Percentiles rank a stretch among this genome's conserved stretches.
Evolutionary conservation across 92 coral and sea anemone genomes (phyloP).

Genomic region (Epizoanthus fatuus): DNA sequence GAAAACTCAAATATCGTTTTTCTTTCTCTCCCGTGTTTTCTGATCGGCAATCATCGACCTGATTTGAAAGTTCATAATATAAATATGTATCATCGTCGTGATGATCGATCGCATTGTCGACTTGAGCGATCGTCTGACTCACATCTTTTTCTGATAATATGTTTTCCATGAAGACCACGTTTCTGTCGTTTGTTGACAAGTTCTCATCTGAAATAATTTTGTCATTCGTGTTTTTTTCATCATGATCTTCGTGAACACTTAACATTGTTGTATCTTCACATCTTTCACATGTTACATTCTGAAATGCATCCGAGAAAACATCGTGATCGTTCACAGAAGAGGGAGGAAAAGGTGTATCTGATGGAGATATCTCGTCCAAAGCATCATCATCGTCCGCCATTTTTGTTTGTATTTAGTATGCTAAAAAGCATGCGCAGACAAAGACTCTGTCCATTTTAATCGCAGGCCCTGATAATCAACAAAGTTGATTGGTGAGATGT

Average conservation of each 20-base stretch:
- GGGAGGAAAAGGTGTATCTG: constrained; percentile 32
- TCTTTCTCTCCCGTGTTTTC: neutral
- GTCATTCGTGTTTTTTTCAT: neutral
- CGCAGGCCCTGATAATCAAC: constrained; percentile 1
- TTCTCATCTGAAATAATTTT: constrained; percentile 7
- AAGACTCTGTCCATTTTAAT: neutral
- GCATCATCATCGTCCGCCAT: too few species aligned
- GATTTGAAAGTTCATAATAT: neutral
- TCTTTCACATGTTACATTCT: neutral
- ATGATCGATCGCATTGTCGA: neutral
- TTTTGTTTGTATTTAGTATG: too few species aligned
- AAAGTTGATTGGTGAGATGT: neutral
- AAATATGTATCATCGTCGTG: neutral
- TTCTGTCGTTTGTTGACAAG: neutral
- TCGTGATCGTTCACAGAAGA: constrained; percentile 1
- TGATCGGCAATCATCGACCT: neutral
- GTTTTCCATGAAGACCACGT: neutral
- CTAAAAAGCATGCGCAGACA: constrained; percentile 1
- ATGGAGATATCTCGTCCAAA: neutral
- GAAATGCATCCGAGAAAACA: constrained; percentile 23
- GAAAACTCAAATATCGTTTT: neutral
- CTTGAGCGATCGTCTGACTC: neutral
- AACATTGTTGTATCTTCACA: neutral
- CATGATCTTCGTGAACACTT: neutral
- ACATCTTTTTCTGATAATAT: neutral